Evolutionary conservation across 2,113 vertebrate genomes (phyloP).

Genomic region (Nestor notabilis): DNA sequence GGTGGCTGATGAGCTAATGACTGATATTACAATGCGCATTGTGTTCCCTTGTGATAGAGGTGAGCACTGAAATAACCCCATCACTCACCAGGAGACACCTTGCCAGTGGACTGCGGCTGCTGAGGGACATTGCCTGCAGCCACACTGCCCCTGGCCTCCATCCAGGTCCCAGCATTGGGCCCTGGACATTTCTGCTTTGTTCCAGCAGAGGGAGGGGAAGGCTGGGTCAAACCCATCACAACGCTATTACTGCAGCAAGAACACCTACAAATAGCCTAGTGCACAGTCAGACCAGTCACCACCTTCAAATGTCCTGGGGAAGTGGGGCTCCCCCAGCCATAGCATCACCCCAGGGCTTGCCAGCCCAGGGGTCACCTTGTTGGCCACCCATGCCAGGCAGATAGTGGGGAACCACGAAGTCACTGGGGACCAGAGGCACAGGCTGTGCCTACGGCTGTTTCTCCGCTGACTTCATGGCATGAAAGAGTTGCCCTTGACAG

Average conservation of each 20-base stretch:
- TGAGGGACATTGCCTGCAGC: neutral
- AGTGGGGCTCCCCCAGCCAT: neutral
- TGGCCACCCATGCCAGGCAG: neutral
- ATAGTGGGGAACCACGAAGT: neutral
- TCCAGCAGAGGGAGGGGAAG: constrained; percentile 41
- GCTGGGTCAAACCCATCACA: fast-evolving
- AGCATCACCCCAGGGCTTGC: neutral
- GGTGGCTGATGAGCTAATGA: neutral
- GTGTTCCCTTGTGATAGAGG: neutral
- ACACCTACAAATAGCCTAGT: neutral
- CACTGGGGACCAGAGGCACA: neutral
- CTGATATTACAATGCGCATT: neutral
- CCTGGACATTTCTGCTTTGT: neutral
- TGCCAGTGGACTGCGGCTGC: neutral
- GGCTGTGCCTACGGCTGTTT: neutral
- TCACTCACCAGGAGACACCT: neutral
- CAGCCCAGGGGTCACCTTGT: neutral
- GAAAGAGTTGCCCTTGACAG: neutral
- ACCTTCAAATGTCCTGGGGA: neutral
- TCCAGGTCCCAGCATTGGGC: neutral
- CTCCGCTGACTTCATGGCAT: neutral
- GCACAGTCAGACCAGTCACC: neutral
- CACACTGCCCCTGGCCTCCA: neutral
- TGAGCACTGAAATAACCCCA: fast-evolving
- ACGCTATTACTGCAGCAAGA: neutral